Conservation (phyloP, 2,797 vertebrate species). For the Microhierax caerulescens region DNA sequence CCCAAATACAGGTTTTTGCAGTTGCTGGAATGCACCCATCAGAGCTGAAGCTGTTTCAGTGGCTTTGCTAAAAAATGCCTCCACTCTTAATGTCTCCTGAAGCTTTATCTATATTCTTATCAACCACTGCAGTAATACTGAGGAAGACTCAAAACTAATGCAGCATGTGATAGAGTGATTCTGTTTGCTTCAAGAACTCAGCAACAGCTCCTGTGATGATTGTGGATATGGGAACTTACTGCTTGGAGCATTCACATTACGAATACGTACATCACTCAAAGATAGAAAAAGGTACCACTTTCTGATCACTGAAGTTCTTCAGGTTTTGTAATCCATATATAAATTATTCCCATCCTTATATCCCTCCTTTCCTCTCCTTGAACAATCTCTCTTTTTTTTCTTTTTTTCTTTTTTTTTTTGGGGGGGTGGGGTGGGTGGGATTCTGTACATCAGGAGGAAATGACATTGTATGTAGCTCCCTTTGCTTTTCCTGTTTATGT, state of each 20-base stretch:
- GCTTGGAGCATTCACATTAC: constrained; percentile 48
- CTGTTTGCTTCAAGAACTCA: constrained; percentile 64
- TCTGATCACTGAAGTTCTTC: constrained; percentile 49
- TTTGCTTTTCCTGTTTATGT: neutral
- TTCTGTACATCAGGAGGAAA: neutral
- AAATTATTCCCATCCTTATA: constrained; percentile 11
- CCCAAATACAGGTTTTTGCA: neutral
- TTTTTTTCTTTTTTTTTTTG: neutral
- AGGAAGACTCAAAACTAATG: constrained; percentile 65
- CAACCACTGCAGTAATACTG: constrained; percentile 47
- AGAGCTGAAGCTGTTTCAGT: neutral
- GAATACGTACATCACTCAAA: constrained; percentile 44
- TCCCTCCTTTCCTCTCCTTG: neutral
- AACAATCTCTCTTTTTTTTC: neutral
- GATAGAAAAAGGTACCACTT: constrained; percentile 22
- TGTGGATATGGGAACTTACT: constrained; percentile 51
- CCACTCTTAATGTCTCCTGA: neutral
- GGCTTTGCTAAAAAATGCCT: constrained; percentile 7
- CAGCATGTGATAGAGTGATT: constrained; percentile 68
- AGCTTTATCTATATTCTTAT: constrained; percentile 62
- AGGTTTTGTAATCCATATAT: constrained; percentile 28
- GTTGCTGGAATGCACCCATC: neutral
- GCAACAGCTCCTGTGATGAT: constrained; percentile 60
- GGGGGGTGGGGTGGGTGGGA: too few relatives aligned
- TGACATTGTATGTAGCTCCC: neutral